Evolutionary conservation across 2,888 invertebrate species (phyloP).

Genomic region (Stenodema calcarata): DNA sequence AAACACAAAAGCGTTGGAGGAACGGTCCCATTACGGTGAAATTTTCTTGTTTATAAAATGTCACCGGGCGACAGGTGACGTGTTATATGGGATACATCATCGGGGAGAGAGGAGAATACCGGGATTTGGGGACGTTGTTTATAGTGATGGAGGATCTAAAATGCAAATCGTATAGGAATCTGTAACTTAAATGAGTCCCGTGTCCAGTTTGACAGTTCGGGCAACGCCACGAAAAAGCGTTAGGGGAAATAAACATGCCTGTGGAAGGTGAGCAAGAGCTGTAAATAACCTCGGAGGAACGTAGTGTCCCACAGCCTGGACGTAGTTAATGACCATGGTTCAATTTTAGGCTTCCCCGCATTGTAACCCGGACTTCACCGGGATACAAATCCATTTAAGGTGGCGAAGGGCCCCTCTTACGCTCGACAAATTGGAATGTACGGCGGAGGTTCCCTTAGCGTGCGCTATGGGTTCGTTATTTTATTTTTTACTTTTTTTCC

Average conservation of each 20-base stretch:
- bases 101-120: background rate
- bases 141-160: background rate
- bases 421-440: conserved; percentile 24
- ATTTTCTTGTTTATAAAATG: conserved; percentile 13
- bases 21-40: conserved; percentile 20
- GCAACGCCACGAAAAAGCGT: background rate
- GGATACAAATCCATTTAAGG: conserved; percentile 42
- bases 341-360: conserved; percentile 37
- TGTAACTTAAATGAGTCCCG: conserved; percentile 23
- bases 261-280: background rate
- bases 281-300: conserved; percentile 3
- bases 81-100: conserved; percentile 16
- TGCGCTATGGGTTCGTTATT: background rate
- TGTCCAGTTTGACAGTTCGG: conserved; percentile 10
- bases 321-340: conserved; percentile 38
- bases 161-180: background rate
- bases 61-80: conserved; percentile 6
- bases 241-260: background rate
- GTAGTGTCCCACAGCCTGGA: conserved; percentile 3
- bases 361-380: background rate
- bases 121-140: background rate
- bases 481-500: background rate
- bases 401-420: background rate
- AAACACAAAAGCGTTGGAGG: conserved; percentile 1
- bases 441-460: background rate